phyloP scores from a whole-genome alignment of 1,140 invertebrate species.

The Adelges cooleyi region DNA sequence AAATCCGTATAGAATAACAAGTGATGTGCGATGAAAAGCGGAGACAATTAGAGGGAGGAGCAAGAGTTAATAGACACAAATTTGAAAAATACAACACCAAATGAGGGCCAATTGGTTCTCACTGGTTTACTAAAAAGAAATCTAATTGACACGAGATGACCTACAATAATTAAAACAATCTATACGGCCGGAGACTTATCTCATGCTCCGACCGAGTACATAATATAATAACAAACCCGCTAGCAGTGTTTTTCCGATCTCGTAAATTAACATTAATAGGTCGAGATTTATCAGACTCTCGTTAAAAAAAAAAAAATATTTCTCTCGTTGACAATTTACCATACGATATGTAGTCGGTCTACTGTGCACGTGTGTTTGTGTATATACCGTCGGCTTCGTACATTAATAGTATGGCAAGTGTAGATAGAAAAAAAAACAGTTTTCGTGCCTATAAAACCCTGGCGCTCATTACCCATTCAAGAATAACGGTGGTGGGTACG shows the following conservation, averaged over 20 bases:
- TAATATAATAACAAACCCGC: neutral
- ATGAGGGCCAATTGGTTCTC: conserved; percentile 10
- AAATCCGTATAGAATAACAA: too few species aligned
- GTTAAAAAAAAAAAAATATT: neutral
- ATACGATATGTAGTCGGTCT: too few species aligned
- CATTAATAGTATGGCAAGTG: conserved; percentile 4
- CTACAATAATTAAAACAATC: neutral
- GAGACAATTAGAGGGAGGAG: too few species aligned
- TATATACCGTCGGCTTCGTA: neutral
- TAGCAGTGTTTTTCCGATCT: conserved; percentile 8
- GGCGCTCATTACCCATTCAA: neutral
- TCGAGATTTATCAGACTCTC: neutral
- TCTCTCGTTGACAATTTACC: too few species aligned
- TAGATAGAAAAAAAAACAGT: conserved; percentile 2
- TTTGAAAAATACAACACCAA: neutral
- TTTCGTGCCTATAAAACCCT: neutral
- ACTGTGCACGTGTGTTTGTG: neutral
- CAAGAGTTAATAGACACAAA: too few species aligned
- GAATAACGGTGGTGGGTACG: neutral
- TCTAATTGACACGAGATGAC: conserved; percentile 20
- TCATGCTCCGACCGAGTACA: neutral
- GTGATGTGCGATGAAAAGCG: too few species aligned
- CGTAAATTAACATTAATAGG: conserved; percentile 18
- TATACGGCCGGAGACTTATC: neutral
- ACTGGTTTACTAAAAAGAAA: conserved; percentile 19